These are phyloP conservation scores for Aythya baeri DNA, from an alignment of 2,113 vertebrate species.

Conservation along the genomic window DNA sequence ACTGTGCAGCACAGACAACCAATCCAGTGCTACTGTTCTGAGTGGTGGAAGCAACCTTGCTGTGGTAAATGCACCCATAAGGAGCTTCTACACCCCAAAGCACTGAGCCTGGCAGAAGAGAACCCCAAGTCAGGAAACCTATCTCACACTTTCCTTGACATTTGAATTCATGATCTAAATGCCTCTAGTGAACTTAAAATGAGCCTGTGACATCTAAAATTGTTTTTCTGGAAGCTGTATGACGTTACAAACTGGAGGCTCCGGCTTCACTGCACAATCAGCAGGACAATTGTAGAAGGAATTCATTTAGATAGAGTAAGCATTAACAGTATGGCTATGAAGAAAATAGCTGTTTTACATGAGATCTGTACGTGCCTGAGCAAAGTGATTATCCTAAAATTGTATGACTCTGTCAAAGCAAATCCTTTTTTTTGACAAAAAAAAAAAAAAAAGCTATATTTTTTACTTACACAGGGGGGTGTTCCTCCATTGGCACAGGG, in stretches of 20 bases:
- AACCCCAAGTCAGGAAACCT: background rate
- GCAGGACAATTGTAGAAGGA: background rate
- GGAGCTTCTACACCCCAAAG: background rate
- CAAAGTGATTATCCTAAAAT: background rate
- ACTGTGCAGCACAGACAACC: background rate
- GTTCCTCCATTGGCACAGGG: constrained; percentile 71
- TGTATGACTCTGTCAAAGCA: background rate
- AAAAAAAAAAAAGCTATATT: background rate
- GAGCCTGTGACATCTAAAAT: constrained; percentile 12
- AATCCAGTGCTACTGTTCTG: background rate
- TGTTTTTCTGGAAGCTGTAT: constrained; percentile 47
- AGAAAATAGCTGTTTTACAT: background rate
- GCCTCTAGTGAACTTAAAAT: constrained; percentile 32
- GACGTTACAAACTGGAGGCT: background rate
- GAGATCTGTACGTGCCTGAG: background rate
- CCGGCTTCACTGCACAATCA: constrained; percentile 12
- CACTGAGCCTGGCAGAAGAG: background rate
- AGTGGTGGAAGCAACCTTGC: background rate
- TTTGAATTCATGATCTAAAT: constrained; percentile 58
- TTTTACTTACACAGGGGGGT: constrained; percentile 68
- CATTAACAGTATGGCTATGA: background rate
- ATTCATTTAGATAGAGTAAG: background rate
- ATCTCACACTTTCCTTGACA: background rate
- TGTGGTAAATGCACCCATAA: background rate
- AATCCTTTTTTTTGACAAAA: background rate